Evolutionary conservation across 2,113 vertebrate species (phyloP).

Genomic region (Drymodes brunneopygia): DNA sequence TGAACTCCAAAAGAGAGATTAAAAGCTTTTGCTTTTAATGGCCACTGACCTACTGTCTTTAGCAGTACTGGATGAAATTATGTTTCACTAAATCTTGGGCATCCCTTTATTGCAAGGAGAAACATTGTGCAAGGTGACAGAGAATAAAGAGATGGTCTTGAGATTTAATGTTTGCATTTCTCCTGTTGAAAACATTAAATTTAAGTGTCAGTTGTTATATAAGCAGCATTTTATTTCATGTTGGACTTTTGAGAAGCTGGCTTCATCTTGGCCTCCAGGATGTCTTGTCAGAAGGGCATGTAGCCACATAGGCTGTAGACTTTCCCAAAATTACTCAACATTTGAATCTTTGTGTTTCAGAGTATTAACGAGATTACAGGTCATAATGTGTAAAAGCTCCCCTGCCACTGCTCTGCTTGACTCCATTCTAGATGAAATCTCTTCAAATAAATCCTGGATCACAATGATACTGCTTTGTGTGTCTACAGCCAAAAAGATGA

Average conservation of each 20-base stretch:
- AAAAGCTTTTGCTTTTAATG: background rate
- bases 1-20: background rate
- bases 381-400: slow-evolving; percentile 76
- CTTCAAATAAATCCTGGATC: slow-evolving; percentile 74
- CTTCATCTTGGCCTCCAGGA: background rate
- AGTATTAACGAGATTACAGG: slow-evolving; percentile 77
- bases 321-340: slow-evolving; percentile 63
- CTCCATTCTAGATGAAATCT: slow-evolving; percentile 77
- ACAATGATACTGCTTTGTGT: slow-evolving; percentile 62
- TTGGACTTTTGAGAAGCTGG: background rate
- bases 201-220: background rate
- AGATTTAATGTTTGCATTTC: background rate
- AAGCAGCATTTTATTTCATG: background rate
- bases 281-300: slow-evolving; percentile 7
- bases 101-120: background rate
- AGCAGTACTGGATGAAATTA: background rate
- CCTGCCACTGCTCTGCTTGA: slow-evolving; percentile 71
- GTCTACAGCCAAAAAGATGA: slow-evolving; percentile 43
- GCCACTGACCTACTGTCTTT: background rate
- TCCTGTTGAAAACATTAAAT: background rate
- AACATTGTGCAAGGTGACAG: background rate
- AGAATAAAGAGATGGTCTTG: background rate
- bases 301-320: slow-evolving; percentile 9
- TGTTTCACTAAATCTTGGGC: background rate
- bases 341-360: slow-evolving; percentile 70